Base-by-base conservation (phyloP, 2,888 invertebrate genomes). In the Hesperia comma region DNA sequence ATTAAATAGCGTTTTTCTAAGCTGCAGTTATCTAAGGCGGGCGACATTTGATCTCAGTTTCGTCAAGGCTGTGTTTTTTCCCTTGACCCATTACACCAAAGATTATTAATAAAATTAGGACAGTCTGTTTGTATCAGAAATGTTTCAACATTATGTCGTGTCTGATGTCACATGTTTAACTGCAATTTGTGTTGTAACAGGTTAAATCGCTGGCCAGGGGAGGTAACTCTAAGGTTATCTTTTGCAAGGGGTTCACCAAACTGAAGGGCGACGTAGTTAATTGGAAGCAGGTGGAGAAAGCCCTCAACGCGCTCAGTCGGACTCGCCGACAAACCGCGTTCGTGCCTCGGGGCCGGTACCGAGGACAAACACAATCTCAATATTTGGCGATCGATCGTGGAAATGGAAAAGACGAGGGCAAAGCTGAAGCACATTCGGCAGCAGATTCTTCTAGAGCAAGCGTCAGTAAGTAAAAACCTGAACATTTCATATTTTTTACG, bases 321-420 rank as follows among this genome's bases (percentile, higher is more conserved):
- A 69, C 74, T 41, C 83, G 87, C 8, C 81, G 90, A n/a, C 81
- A 87, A 68, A 70, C 77, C 0, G 74, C 71, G 2, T 78, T 77
- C 61, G 69, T 72, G 0, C 80, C 80, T 0, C 77, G 93, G 53
- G 94, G 94, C 21, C 88, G 94, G 21, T 94, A 93, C 75, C 89
- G 96, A 60, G 97, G 97, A 2, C 97, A 97, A 84, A 97, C 97
- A 0, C 97, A 97, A 82, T 96, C 97, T 2, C 97, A 97, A 81
- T 97, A 97, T 83, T 88, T 97, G 75, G 95, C 95, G 0, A 84
- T 92, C 70, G 88, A 91, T 60, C 81, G 76, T 0, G 90, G 85
- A 1, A 81, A 77, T 79, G 94, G 95, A 73, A 95, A 95, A 63
- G 93, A 94, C 68, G 94, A 94, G 46, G 97, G 97, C 17, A 96